Conservation (phyloP, 2,888 invertebrate genomes). For the Brachyopa scutellaris region DNA sequence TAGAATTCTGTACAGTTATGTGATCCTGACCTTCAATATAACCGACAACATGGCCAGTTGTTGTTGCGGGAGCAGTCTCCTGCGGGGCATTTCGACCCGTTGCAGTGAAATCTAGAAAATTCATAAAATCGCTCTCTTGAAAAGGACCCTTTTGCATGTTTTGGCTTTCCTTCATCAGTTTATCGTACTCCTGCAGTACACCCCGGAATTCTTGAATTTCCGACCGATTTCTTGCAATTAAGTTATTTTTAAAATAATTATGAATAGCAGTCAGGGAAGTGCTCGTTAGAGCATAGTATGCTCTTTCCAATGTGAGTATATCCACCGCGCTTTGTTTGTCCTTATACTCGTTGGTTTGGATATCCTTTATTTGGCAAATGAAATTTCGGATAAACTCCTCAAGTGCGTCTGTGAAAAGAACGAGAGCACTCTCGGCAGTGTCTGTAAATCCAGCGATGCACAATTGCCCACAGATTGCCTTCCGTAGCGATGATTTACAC, state of each 20-base stretch:
- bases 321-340: slow-evolving; percentile 75
- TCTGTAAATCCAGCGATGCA: slow-evolving; percentile 80
- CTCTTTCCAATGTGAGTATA: slow-evolving; percentile 77
- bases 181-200: slow-evolving; percentile 80
- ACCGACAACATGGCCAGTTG: slow-evolving; percentile 61
- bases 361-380: slow-evolving; percentile 75
- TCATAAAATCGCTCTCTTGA: slow-evolving; percentile 79
- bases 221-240: slow-evolving; percentile 78
- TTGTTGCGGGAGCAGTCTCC: slow-evolving; percentile 37
- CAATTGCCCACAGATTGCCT: slow-evolving; percentile 79
- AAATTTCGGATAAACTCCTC: slow-evolving; percentile 79
- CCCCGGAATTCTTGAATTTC: slow-evolving; percentile 80
- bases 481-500: slow-evolving; percentile 77
- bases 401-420: slow-evolving; percentile 79
- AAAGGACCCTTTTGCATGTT: slow-evolving; percentile 79
- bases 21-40: slow-evolving; percentile 67
- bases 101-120: slow-evolving; percentile 78
- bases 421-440: slow-evolving; percentile 78
- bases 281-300: slow-evolving; percentile 78
- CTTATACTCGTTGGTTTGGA: slow-evolving; percentile 73
- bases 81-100: slow-evolving; percentile 32
- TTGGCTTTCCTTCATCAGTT: slow-evolving; percentile 81
- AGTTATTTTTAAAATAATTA: slow-evolving; percentile 80
- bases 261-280: slow-evolving; percentile 79
- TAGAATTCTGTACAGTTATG: slow-evolving; percentile 59